Conservation (phyloP, 2,113 vertebrate species). For the Atractosteus spatula region DNA sequence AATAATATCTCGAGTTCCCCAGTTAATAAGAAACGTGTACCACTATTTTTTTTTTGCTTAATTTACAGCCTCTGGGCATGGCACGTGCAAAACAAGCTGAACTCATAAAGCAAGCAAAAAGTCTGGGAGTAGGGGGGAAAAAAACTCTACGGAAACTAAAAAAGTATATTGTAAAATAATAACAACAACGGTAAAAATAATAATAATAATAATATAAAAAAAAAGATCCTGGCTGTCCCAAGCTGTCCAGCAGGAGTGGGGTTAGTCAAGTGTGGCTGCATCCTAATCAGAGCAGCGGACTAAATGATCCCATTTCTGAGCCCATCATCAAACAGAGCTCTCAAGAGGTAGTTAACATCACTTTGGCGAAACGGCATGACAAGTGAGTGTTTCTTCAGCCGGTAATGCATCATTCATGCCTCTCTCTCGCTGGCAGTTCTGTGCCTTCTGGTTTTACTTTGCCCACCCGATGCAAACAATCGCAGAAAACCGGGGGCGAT, state of each 20-base stretch:
- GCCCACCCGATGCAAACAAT: slow-evolving; percentile 76
- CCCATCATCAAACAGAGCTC: slow-evolving; percentile 74
- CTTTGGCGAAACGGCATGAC: slow-evolving; percentile 72
- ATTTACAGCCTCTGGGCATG: too few species aligned
- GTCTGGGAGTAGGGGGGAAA: too few species aligned
- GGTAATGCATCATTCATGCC: slow-evolving; percentile 80
- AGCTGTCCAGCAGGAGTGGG: slow-evolving; percentile 64
- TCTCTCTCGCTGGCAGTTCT: slow-evolving; percentile 73
- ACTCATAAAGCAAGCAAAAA: too few species aligned
- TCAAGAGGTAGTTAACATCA: slow-evolving; percentile 81
- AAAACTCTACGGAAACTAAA: too few species aligned
- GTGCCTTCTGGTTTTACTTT: slow-evolving; percentile 79
- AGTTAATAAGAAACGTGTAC: too few species aligned
- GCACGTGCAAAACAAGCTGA: too few species aligned
- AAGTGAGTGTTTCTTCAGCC: slow-evolving; percentile 71
- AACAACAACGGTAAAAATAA: too few species aligned
- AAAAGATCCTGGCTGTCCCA: not conserved
- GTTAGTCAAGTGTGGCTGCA: slow-evolving; percentile 73
- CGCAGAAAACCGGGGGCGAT: slow-evolving; percentile 79
- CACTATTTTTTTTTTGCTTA: too few species aligned
- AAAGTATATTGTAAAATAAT: too few species aligned
- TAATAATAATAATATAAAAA: too few species aligned
- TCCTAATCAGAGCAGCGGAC: slow-evolving; percentile 75
- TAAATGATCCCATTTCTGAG: slow-evolving; percentile 76
- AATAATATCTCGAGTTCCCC: too few species aligned